These are phyloP conservation scores for Agrilus mali DNA, from an alignment of 2,888 invertebrate species.

Conservation along the genomic window DNA sequence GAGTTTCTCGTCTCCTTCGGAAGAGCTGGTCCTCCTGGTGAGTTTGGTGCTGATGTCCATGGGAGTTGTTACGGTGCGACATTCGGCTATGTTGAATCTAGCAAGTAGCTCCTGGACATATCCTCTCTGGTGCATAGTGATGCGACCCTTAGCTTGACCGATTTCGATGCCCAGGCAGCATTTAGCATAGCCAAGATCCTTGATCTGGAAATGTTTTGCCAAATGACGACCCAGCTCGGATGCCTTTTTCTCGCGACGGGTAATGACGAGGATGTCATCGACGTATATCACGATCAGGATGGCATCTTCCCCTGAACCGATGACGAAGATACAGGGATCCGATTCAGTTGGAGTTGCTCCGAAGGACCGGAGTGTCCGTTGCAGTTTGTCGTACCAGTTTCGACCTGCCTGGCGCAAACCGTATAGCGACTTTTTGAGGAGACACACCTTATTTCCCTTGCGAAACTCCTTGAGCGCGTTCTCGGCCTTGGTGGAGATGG, in stretches of 20 bases:
- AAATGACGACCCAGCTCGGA: background rate
- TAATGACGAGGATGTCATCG: conserved; percentile 15
- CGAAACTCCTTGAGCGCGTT: background rate
- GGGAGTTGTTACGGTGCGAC: conserved; percentile 10
- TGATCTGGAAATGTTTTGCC: background rate
- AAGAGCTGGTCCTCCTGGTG: background rate
- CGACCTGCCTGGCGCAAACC: too few species aligned
- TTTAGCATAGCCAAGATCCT: conserved; percentile 3
- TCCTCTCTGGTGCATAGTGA: conserved; percentile 6
- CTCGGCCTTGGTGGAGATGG: background rate
- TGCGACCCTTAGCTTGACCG: background rate
- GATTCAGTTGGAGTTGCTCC: conserved; percentile 8
- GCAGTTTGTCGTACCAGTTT: conserved; percentile 14
- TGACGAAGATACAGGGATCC: conserved; percentile 14
- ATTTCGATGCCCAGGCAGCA: conserved; percentile 2
- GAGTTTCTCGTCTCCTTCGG: conserved; percentile 1
- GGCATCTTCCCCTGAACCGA: conserved; percentile 7
- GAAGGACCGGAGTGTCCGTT: conserved; percentile 9
- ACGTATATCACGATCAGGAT: too few species aligned
- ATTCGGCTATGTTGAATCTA: conserved; percentile 11
- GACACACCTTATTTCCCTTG: conserved; percentile 13
- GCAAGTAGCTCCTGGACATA: conserved; percentile 9
- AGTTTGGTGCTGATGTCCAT: conserved; percentile 10
- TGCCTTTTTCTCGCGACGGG: background rate
- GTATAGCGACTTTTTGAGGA: conserved; percentile 14